Percentiles rank a stretch among this genome's conserved stretches.
Conservation (phyloP, 2,888 invertebrate genomes). For the Apamea anceps region DNA sequence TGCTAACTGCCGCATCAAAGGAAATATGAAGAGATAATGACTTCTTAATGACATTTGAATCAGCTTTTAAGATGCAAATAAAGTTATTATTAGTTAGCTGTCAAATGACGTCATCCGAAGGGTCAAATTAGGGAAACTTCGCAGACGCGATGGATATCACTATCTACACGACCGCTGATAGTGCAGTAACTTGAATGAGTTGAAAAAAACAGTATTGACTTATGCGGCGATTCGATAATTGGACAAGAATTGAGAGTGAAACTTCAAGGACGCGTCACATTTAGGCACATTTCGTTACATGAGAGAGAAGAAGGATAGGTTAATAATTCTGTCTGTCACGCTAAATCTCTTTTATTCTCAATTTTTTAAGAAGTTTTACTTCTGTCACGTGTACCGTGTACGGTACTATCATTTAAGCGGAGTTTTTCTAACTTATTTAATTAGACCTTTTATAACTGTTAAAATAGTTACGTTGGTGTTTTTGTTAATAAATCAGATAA, state of each 20-base stretch:
- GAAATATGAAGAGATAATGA: constrained; percentile 8
- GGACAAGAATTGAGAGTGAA: not conserved
- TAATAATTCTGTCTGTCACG: not conserved
- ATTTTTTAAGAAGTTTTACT: not conserved
- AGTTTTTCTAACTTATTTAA: not conserved
- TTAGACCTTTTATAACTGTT: not conserved
- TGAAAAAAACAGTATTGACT: not conserved
- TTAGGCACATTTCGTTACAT: not conserved
- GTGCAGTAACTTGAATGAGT: not conserved
- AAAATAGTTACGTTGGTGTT: constrained; percentile 19
- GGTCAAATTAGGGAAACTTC: not conserved
- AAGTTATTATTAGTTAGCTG: too few species aligned
- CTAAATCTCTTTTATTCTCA: not conserved
- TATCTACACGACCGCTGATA: not conserved
- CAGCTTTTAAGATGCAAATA: too few species aligned
- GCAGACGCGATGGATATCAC: not conserved
- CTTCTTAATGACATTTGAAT: constrained; percentile 36
- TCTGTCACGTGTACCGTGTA: not conserved
- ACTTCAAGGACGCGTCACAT: not conserved
- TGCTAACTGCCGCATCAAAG: constrained; percentile 1
- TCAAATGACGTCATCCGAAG: constrained; percentile 20
- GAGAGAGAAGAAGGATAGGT: not conserved
- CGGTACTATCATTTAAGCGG: not conserved
- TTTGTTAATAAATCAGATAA: constrained; percentile 40
- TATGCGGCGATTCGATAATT: not conserved